These are phyloP conservation scores for Xestia xanthographa DNA, from an alignment of 2,888 invertebrate species.

Conservation along the genomic window DNA sequence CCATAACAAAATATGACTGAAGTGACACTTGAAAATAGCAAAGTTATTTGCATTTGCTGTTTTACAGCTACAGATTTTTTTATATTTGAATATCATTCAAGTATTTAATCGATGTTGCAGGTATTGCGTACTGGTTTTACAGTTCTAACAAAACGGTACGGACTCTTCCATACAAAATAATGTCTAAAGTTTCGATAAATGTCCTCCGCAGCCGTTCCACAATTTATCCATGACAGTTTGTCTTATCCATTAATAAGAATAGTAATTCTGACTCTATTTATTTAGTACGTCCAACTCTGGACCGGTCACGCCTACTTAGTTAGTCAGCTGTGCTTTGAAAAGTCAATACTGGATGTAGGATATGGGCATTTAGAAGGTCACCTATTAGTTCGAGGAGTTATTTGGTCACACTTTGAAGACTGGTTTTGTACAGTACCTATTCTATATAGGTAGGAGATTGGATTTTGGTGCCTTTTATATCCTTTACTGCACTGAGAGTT, in stretches of 20 bases:
- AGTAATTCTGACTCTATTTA: constrained; percentile 29
- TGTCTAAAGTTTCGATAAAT: neutral
- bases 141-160: neutral
- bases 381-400: constrained; percentile 1
- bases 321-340: constrained; percentile 53
- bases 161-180: neutral
- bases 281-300: neutral
- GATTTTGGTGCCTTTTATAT: neutral
- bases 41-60: neutral
- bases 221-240: neutral
- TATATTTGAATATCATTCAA: neutral
- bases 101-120: neutral
- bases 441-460: neutral
- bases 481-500: neutral
- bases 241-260: neutral
- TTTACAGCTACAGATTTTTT: neutral
- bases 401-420: constrained; percentile 42
- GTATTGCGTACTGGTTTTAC: neutral
- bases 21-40: neutral
- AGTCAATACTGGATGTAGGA: constrained; percentile 54
- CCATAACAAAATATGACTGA: neutral
- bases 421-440: neutral
- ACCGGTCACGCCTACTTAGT: constrained; percentile 59
- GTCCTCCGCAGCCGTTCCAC: neutral
- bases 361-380: constrained; percentile 63